Percentiles rank a stretch among this genome's conserved stretches.
Conservation (phyloP, 2,797 vertebrate genomes). For the Ficedula albicollis region DNA sequence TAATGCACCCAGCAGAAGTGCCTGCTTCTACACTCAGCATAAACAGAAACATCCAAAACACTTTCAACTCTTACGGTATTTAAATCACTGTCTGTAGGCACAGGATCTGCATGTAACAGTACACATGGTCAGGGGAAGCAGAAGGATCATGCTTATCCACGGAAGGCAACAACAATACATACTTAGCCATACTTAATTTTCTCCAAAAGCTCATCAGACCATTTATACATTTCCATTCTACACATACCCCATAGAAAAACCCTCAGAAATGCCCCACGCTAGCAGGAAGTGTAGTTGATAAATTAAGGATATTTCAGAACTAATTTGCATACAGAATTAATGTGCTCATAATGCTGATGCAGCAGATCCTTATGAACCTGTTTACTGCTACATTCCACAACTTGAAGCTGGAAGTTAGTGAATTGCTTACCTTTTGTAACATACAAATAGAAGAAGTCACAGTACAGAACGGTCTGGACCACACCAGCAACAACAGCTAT, state of each 20-base stretch:
- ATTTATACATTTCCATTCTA: not conserved
- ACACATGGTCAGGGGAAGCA: not conserved
- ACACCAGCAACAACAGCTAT: slow-evolving; percentile 96
- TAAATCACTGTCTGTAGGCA: not conserved
- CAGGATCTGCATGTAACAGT: not conserved
- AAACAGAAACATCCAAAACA: not conserved
- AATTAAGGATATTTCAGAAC: not conserved
- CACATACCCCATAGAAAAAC: not conserved
- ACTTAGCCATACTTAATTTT: not conserved
- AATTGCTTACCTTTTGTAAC: slow-evolving; percentile 91
- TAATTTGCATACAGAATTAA: not conserved
- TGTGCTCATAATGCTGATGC: accelerated
- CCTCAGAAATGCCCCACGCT: not conserved
- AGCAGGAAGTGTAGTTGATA: not conserved
- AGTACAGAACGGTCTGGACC: slow-evolving; percentile 97
- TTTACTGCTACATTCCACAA: not conserved
- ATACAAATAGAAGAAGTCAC: slow-evolving; percentile 99
- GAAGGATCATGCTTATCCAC: not conserved
- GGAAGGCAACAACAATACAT: not conserved
- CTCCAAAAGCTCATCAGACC: not conserved
- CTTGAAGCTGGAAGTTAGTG: not conserved
- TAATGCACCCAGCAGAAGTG: not conserved
- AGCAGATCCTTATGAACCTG: not conserved
- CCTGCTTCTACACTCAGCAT: not conserved
- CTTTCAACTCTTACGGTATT: not conserved